phyloP scores from a whole-genome alignment of 1,140 invertebrate species.

The Ganaspis sp. region DNA sequence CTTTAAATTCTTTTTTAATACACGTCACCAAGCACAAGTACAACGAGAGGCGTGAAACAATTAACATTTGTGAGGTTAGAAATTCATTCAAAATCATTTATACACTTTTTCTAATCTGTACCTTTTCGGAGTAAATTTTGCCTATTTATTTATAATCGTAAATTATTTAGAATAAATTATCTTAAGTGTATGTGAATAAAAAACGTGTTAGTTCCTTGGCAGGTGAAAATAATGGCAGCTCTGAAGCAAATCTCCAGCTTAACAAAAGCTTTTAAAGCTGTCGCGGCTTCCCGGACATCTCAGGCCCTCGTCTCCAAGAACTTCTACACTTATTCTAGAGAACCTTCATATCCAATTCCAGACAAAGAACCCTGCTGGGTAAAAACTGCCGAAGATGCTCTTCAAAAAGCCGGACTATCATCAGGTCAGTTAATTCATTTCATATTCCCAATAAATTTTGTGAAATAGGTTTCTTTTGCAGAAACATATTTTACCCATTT shows the following conservation, averaged over 20 bases:
- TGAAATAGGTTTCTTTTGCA: too few relatives aligned
- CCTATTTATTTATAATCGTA: too few relatives aligned
- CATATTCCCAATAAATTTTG: not conserved
- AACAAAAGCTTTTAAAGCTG: slow-evolving; percentile 56
- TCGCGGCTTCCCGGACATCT: slow-evolving; percentile 48
- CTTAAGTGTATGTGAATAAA: slow-evolving; percentile 2
- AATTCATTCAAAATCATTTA: not conserved
- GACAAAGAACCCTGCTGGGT: slow-evolving; percentile 68
- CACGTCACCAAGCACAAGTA: not conserved
- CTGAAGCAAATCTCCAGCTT: slow-evolving; percentile 64
- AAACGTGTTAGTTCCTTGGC: slow-evolving; percentile 31
- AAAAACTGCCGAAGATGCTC: slow-evolving; percentile 71
- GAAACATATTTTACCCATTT: not conserved
- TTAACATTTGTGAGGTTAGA: not conserved
- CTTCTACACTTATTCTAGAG: slow-evolving; percentile 76
- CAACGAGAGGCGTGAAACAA: slow-evolving; percentile 7
- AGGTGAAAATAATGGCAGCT: slow-evolving; percentile 64
- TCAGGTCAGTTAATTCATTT: slow-evolving; percentile 60
- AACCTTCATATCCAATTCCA: slow-evolving; percentile 73
- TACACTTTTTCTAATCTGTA: too few relatives aligned
- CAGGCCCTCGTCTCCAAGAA: slow-evolving; percentile 61
- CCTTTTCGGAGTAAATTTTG: too few relatives aligned
- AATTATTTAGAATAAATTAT: not conserved
- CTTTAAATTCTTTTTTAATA: not conserved
- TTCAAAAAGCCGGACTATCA: slow-evolving; percentile 67